phyloP scores from a whole-genome alignment of 2,888 invertebrate species.

The Stenichneumon culpator region DNA sequence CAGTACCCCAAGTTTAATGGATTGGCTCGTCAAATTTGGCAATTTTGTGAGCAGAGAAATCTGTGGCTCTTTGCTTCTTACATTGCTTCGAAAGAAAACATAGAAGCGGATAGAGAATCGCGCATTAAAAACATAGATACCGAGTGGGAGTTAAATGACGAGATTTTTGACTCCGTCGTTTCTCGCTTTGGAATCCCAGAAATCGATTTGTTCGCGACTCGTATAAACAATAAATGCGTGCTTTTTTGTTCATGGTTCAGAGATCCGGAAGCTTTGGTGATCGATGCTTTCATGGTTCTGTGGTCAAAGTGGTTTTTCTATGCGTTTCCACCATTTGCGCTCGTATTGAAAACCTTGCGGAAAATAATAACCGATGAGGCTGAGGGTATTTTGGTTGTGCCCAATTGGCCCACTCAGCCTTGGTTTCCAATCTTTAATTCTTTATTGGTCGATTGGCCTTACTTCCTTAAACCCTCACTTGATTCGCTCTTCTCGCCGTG shows the following conservation, averaged over 20 bases:
- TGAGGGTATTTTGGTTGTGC: conserved; percentile 49
- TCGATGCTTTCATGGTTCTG: conserved; percentile 74
- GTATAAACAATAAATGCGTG: no score
- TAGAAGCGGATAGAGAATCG: no score
- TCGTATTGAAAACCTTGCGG: conserved; percentile 36
- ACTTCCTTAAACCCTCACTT: conserved; percentile 17
- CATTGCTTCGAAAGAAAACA: no score
- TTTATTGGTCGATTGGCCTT: not conserved
- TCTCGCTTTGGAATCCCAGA: no score
- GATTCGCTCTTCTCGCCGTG: conserved; percentile 46
- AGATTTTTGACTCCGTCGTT: no score
- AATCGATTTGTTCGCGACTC: no score
- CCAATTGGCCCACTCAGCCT: conserved; percentile 57
- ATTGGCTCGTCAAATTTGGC: no score
- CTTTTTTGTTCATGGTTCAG: conserved; percentile 73
- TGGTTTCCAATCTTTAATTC: conserved; percentile 58
- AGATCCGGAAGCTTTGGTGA: conserved; percentile 69
- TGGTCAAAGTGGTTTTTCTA: conserved; percentile 59
- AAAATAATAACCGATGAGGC: conserved; percentile 51
- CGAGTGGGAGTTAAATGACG: no score
- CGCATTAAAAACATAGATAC: no score
- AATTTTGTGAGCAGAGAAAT: no score
- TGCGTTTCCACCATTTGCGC: conserved; percentile 53
- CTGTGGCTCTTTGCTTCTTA: no score
- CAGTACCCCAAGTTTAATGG: no score